Base-by-base conservation (phyloP, 2,797 vertebrate species). In the Acropternis orthonyx region DNA sequence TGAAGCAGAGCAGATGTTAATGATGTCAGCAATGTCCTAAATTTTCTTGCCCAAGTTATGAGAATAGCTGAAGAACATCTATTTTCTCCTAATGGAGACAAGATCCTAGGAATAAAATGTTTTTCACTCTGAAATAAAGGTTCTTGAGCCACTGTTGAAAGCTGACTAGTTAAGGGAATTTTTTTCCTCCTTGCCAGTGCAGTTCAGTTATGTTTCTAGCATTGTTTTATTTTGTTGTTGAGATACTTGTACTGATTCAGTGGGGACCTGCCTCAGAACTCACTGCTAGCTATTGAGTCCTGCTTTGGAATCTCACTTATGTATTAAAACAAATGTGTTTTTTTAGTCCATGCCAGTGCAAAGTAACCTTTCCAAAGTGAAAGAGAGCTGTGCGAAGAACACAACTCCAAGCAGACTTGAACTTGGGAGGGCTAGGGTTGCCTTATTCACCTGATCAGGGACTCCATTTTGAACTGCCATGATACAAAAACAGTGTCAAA, bases 251-350 rank as follows among this genome's bases (percentile, higher is more conserved):
- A 41, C 27, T 56, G 58, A 82, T 67, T 91, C 61, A 54, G 44
- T 79, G 72, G 75, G 75, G 46, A 68, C 83, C 28, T 67, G 27
- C 69, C 32, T 85, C 72, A 43, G 82, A 94, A 81, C n/a, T 56
- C 79, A 48, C 32, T 93, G 44, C 46, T 91, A 79, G 72, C 39
- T 83, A 30, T 58, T 59, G 36, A 80, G 58, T 69, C 30, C 58
- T 91, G 54, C 78, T 92, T 83, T 77, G 83, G 85, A 92, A 92
- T 92, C 28, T 77, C 46, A 83, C 39, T 76, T 89, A 44, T 58
- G 68, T 79, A 16, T 77, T 95, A 54, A 85, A 94, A 83, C n/a
- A 66, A 94, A 66, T 89, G 56, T 46, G 58, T 0, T 7, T 73
- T 86, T 84, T 79, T 63, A 75, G 78, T 49, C 72, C 32, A 26